Evolutionary conservation across 2,113 vertebrate species (phyloP).

Genomic region (Camelus dromedarius): DNA sequence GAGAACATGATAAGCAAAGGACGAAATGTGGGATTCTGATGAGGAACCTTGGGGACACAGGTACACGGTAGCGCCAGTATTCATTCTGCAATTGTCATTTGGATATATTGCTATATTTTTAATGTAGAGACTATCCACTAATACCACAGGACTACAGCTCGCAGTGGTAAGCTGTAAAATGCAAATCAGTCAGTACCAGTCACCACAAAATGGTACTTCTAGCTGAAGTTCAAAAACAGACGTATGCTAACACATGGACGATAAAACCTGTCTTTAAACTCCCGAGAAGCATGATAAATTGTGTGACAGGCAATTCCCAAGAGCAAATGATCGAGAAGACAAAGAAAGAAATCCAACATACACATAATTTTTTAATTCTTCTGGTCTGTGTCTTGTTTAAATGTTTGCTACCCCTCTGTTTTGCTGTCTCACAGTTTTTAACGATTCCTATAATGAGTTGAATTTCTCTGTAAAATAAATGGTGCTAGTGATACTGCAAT

Average conservation of each 20-base stretch:
- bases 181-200: neutral
- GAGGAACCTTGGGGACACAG: neutral
- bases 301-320: constrained; percentile 33
- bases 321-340: neutral
- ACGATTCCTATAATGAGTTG: constrained; percentile 10
- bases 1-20: neutral
- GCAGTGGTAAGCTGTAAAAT: constrained; percentile 54
- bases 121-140: neutral
- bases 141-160: neutral
- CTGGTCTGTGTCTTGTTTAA: constrained; percentile 52
- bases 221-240: constrained; percentile 57
- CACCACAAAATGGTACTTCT: constrained; percentile 20
- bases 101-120: neutral
- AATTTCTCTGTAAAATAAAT: neutral
- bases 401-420: neutral
- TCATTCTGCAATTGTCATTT: too few relatives aligned
- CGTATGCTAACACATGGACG: constrained; percentile 29
- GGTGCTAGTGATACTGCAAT: neutral
- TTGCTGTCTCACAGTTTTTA: neutral
- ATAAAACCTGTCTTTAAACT: neutral
- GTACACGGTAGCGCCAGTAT: neutral
- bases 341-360: constrained; percentile 10
- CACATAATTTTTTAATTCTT: constrained; percentile 45
- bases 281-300: neutral
- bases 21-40: neutral